Conservation (phyloP, 2,113 vertebrate species). For the Cephalopterus ornatus region DNA sequence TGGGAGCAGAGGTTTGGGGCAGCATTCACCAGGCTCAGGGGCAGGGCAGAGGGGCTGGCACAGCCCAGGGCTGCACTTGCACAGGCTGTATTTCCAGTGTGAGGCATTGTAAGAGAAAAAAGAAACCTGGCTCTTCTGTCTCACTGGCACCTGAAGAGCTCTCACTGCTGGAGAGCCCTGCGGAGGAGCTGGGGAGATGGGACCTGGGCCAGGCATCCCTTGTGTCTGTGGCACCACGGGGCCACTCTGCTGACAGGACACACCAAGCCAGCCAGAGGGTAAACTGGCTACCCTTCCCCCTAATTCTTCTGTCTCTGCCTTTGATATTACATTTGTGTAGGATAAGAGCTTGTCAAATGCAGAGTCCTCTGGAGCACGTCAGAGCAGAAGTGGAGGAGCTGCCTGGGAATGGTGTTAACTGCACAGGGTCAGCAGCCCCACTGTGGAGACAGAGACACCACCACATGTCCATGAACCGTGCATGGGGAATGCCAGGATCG, state of each 20-base stretch:
- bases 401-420: neutral
- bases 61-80: accelerated
- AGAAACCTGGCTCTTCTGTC: neutral
- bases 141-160: neutral
- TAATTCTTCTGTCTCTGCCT: too few species aligned
- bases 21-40: accelerated
- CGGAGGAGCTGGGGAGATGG: neutral
- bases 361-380: neutral
- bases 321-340: neutral
- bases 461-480: neutral
- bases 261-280: neutral
- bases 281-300: neutral
- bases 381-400: neutral
- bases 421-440: neutral
- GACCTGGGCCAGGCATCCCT: neutral
- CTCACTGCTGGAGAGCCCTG: neutral
- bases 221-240: neutral
- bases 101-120: neutral
- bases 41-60: neutral
- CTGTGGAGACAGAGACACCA: neutral
- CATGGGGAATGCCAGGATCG: neutral
- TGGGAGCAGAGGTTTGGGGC: neutral
- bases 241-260: neutral
- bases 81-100: neutral
- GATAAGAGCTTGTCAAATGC: neutral